Base-by-base conservation (phyloP, 2,888 invertebrate species). In the Rhagonycha lutea region DNA sequence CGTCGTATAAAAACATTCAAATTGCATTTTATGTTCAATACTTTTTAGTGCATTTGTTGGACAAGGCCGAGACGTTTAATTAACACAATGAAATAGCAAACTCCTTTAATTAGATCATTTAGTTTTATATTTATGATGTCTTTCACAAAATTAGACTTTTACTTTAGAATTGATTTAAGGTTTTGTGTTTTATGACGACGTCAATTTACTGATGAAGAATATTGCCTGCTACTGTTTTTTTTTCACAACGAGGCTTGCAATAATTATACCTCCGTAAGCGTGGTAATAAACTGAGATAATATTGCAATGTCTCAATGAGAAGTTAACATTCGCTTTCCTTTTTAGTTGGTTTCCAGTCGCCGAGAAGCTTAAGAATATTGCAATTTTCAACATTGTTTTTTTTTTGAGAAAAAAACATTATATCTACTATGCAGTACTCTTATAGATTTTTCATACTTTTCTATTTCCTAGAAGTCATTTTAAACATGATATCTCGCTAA, bases 21-120 rank as follows among this genome's bases (percentile, higher is more conserved):
- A 47, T 47, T 47, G 47, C 47, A 47, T 47, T 47, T 47, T 47
- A 47, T 32, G 67, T 14, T 72, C 63, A 60, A 72, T 63, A 67
- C 65, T 18, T 26, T 72, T 72, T 72, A 63, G 47, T 47, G 12
- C n/a, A 47, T 47, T 47, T 47, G 47, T 65, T 67, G 24, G 65
- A 72, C 71, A 47, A 72, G 67, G 14, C 24, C 67, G 65, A 32
- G 47, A 65, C 65, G 65, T 67, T 72, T 72, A 72, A 72, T 72
- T 72, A 29, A 65, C 65, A 72, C 47, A 72, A 72, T 26, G 67
- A 60, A 65, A 26, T 47, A 28, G 63, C 65, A 67, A 72, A 72
- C 71, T 65, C 71, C 32, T 72, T 24, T 72, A 72, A 72, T 72
- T 72, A 72, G 63, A 65, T 14, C 47, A 26, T 47, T 72, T 72